phyloP scores from a whole-genome alignment of 2,888 invertebrate species.

The Acronicta psi region DNA sequence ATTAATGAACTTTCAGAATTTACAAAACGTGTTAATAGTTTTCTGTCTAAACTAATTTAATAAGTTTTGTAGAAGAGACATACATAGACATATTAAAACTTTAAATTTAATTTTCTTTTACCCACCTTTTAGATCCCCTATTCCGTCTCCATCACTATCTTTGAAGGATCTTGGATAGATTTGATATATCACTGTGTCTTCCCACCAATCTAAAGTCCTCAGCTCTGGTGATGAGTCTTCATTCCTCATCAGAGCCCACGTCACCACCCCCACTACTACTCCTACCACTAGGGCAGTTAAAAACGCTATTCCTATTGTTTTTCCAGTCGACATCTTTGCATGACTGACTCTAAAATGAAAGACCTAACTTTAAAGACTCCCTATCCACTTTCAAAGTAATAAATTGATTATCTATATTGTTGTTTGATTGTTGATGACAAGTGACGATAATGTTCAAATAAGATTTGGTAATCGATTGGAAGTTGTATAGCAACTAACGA shows the following conservation, averaged over 20 bases:
- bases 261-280: slow-evolving; percentile 59
- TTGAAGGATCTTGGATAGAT: slow-evolving; percentile 95
- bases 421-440: slow-evolving; percentile 17
- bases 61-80: too few relatives aligned
- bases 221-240: slow-evolving; percentile 76
- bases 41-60: too few relatives aligned
- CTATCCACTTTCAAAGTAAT: slow-evolving; percentile 36
- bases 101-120: background rate
- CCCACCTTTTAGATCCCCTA: slow-evolving; percentile 93
- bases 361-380: slow-evolving; percentile 37
- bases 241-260: slow-evolving; percentile 65
- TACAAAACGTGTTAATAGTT: background rate
- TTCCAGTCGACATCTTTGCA: slow-evolving; percentile 25
- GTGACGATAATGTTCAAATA: slow-evolving; percentile 11
- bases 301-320: slow-evolving; percentile 11
- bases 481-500: too few relatives aligned
- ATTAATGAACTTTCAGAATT: slow-evolving; percentile 14
- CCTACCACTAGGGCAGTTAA: slow-evolving; percentile 57
- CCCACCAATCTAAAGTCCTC: slow-evolving; percentile 74
- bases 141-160: slow-evolving; percentile 94
- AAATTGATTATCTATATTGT: slow-evolving; percentile 25
- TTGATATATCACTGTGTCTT: slow-evolving; percentile 94
- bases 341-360: background rate
- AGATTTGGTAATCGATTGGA: slow-evolving; percentile 7
- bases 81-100: too few relatives aligned